These are phyloP conservation scores for Cremastinae sp. DNA, from an alignment of 2,888 invertebrate species.

Conservation along the genomic window DNA sequence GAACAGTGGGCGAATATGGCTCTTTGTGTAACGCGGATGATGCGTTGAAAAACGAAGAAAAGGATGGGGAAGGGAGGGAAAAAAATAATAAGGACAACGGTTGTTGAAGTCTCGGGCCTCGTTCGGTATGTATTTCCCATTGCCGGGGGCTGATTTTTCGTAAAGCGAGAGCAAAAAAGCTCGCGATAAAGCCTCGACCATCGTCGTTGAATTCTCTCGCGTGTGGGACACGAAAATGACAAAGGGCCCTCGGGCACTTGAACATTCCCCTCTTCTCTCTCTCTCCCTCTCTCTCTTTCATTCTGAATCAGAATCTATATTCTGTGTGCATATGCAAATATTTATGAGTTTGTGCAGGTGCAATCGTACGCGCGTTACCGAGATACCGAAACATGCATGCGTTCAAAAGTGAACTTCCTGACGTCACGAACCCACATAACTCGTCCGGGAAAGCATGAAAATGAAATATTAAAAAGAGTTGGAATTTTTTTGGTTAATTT, in stretches of 20 bases:
- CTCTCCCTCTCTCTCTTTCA: no score
- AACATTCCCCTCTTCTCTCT: no score
- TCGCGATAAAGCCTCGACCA: conserved; percentile 55
- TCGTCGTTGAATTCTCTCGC: conserved; percentile 62
- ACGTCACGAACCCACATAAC: conserved; percentile 69
- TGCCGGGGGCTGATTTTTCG: conserved; percentile 58
- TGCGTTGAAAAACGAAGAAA: conserved; percentile 53
- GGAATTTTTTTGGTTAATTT: conserved; percentile 5
- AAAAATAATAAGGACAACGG: conserved; percentile 30
- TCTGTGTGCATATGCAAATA: conserved; percentile 13
- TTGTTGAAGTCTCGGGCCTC: conserved; percentile 62
- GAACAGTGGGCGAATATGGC: no score
- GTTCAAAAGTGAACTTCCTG: conserved; percentile 71
- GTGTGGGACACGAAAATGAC: conserved; percentile 73
- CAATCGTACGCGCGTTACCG: no score
- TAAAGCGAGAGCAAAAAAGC: conserved; percentile 42
- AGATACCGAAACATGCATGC: conserved; percentile 6
- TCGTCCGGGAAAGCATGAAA: conserved; percentile 30
- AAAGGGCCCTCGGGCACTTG: conserved; percentile 71
- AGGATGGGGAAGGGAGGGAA: no score
- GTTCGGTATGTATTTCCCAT: conserved; percentile 63
- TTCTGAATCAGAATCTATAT: conserved; percentile 2
- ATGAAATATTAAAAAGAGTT: conserved; percentile 32
- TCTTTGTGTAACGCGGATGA: conserved; percentile 49
- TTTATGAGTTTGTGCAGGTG: conserved; percentile 6